Percentiles rank a stretch among this genome's conserved stretches.
Evolutionary conservation across 2,888 invertebrate genomes (phyloP).

Genomic region (Brachyptera putata): DNA sequence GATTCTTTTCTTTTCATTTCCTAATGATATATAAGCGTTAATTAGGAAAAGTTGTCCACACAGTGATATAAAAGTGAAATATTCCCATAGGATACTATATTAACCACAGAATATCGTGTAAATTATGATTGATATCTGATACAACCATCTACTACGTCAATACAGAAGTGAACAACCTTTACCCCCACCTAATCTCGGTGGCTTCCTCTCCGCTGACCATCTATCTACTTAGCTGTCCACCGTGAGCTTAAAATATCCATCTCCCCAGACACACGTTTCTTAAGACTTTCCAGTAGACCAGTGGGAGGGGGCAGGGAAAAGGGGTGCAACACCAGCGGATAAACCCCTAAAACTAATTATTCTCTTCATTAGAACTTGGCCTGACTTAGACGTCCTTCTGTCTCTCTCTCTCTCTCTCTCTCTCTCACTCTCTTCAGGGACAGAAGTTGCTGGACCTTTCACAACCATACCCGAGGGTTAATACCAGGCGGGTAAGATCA

Average conservation of each 20-base stretch:
- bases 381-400: not conserved
- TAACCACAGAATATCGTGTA: too few species aligned
- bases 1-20: too few species aligned
- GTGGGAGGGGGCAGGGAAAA: too few species aligned
- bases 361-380: slow-evolving; percentile 20
- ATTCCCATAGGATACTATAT: too few species aligned
- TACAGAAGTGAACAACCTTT: too few species aligned
- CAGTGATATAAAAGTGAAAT: too few species aligned
- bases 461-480: not conserved
- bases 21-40: too few species aligned
- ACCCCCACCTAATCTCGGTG: not conserved
- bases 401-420: not conserved
- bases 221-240: not conserved
- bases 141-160: too few species aligned
- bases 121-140: too few species aligned
- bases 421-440: not conserved
- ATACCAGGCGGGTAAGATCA: too few species aligned
- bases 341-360: slow-evolving; percentile 15
- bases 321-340: not conserved
- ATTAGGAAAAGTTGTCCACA: too few species aligned
- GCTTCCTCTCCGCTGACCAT: not conserved
- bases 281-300: too few species aligned
- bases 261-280: not conserved
- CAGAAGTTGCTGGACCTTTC: not conserved
- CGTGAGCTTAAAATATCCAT: not conserved